A percentile compares a stretch with the other conserved stretches of the same genome.
These are phyloP conservation scores for Columba janthina DNA, from an alignment of 2,113 vertebrate genomes.

Conservation along the genomic window DNA sequence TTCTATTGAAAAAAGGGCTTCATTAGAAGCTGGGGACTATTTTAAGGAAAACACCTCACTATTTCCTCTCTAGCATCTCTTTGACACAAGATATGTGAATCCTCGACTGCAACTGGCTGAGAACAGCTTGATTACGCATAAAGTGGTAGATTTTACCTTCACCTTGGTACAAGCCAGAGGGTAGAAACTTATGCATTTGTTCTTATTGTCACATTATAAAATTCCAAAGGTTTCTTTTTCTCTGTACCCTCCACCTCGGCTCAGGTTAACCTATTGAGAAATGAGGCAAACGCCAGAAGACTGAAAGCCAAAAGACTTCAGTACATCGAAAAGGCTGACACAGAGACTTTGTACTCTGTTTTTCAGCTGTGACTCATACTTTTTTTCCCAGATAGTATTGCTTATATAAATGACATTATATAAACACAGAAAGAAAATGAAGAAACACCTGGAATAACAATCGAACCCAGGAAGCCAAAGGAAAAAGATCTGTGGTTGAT, in stretches of 20 bases:
- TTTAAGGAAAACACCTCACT: neutral
- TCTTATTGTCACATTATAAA: neutral
- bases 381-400: neutral
- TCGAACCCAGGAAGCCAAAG: neutral
- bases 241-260: neutral
- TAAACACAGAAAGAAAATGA: conserved; percentile 4
- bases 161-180: neutral
- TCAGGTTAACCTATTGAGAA: neutral
- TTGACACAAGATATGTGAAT: neutral
- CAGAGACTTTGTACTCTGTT: neutral
- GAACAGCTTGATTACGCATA: neutral
- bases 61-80: neutral
- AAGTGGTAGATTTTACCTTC: neutral
- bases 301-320: neutral
- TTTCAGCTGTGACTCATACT: neutral
- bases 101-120: neutral
- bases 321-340: neutral
- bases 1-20: neutral
- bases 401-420: neutral
- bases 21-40: neutral
- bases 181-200: neutral
- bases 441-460: conserved; percentile 43
- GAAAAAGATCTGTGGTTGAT: neutral
- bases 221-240: neutral
- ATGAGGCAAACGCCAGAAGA: neutral